Evolutionary conservation across 2,888 invertebrate genomes (phyloP), one percentile per base, ranked within the genome.

Genomic region (Gasteruption jaculator): DNA sequence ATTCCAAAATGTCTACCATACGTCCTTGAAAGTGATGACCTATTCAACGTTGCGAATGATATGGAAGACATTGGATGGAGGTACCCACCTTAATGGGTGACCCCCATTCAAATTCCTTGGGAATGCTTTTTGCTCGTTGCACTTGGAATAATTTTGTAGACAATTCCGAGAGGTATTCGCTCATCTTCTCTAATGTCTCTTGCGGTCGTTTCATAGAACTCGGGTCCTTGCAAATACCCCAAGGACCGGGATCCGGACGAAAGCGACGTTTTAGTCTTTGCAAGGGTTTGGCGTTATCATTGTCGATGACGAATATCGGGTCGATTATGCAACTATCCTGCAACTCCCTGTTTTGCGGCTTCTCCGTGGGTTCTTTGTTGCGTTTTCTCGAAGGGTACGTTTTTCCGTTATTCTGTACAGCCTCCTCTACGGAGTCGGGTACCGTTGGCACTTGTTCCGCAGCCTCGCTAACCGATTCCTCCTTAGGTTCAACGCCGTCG

Each of bases 71-170:
- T 48, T 55, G 55, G 50, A 57, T 50, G 57, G 64, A 59, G 59
- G 56, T 65, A 67, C 66, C 62, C 59, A 67, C 67, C 67, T 67
- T 58, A 48, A 66, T 65, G 60, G 65, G 63, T 57, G 60, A 45
- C 51, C 64, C 66, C 66, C 62, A 67, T 46, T 57, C 52, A 48
- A 54, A 52, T 35, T 49, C 37, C 16, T 48, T 47, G 30, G 45
- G 35, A 40, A 54, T 41, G 25, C 29, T 38, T 20, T 42, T 40
- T 16, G 15, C 36, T n/a, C 19, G 4, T 35, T 10, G 33, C 11
- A 19, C 20, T 14, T 6, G 12, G 4, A 19, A 18, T 19, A 34
- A 22, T 31, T 30, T 16, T 25, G 26, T 16, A 8, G 3, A 10
- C 14, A 7, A 11, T 24, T 15, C 36, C 11, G 31, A 15, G 30